Evolutionary conservation across 2,113 vertebrate genomes (phyloP).

Genomic region (Serilophus lunatus): DNA sequence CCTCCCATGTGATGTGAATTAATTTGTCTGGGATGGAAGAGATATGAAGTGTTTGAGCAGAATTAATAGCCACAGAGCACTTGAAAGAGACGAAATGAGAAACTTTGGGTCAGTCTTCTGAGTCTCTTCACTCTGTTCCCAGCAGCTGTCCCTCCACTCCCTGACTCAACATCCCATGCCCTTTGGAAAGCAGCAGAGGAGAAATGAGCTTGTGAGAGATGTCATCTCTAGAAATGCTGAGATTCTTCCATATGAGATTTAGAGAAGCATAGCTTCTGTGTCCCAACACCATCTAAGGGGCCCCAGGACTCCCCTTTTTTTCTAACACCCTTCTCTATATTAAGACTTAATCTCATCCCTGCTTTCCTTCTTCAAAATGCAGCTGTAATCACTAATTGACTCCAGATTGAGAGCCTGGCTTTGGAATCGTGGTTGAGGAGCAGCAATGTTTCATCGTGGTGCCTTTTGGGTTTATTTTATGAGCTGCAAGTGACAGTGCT

Average conservation of each 20-base stretch:
- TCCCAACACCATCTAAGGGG: neutral
- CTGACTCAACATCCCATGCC: neutral
- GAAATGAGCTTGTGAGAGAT: neutral
- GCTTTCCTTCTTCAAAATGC: neutral
- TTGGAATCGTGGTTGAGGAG: neutral
- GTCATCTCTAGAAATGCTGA: neutral
- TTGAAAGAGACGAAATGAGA: neutral
- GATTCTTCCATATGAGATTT: neutral
- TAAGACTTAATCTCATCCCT: neutral
- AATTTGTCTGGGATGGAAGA: neutral
- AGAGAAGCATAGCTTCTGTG: neutral
- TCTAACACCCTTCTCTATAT: neutral
- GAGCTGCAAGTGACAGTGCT: conserved; percentile 8
- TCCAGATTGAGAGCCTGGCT: neutral
- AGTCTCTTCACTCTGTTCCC: neutral
- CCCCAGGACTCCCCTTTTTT: neutral
- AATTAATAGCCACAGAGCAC: neutral
- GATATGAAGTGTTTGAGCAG: neutral
- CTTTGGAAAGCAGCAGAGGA: conserved; percentile 8
- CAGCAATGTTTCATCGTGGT: neutral
- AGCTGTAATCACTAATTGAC: neutral
- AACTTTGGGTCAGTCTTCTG: neutral
- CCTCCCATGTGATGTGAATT: neutral
- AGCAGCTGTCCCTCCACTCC: accelerated
- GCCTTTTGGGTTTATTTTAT: conserved; percentile 23